Percentiles rank a stretch among this genome's conserved stretches.
Conservation (phyloP, 2,113 vertebrate genomes). For the Tragelaphus strepsiceros region DNA sequence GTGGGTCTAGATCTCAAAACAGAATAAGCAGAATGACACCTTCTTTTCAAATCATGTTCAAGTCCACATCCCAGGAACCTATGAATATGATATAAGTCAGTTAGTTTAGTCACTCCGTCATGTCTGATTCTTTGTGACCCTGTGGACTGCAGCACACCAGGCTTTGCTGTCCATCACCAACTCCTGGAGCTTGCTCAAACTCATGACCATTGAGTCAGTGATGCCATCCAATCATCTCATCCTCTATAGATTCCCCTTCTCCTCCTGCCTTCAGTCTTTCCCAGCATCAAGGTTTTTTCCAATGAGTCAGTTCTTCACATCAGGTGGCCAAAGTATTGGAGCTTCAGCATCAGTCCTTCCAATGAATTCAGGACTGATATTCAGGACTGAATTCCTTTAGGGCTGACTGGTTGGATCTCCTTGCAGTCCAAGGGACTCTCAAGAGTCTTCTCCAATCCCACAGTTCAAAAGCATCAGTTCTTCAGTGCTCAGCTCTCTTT, state of each 20-base stretch:
- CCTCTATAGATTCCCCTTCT: neutral
- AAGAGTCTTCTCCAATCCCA: neutral
- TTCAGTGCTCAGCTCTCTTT: neutral
- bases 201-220: neutral
- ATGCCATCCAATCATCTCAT: neutral
- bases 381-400: neutral
- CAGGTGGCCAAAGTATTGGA: neutral
- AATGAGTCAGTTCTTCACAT: neutral
- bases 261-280: neutral
- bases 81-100: neutral
- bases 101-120: neutral
- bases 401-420: neutral
- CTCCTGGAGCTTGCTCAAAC: neutral
- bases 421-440: neutral
- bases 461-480: neutral
- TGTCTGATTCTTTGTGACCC: rapidly evolving
- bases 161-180: neutral
- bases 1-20: neutral
- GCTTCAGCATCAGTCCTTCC: neutral
- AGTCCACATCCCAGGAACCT: neutral
- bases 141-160: neutral
- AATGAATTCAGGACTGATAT: neutral
- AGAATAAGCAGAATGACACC: neutral
- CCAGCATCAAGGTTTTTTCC: neutral
- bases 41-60: neutral